Base-by-base conservation (phyloP, 2,797 vertebrate genomes). In the Pantherophis vulpinus region DNA sequence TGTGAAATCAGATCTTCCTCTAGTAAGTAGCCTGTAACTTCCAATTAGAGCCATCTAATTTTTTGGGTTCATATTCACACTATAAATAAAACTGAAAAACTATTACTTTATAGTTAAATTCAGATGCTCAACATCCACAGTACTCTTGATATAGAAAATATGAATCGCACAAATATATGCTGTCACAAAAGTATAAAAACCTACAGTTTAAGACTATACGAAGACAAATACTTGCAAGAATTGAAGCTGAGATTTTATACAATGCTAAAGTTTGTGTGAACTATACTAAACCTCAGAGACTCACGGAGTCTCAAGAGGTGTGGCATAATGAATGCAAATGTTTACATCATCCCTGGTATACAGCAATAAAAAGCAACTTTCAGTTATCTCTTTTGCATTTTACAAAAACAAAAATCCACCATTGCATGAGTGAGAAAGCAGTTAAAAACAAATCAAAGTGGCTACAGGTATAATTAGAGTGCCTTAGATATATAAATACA, bases 161-260 rank as follows among this genome's bases (percentile, higher is more conserved):
- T 54, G 18, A 87, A 32, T 32, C 87, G 29, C 42, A 91, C 86
- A 95, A n/a, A 95, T 96, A 95, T 95, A 94, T 93, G 89, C 94
- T 63, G 23, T 86, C 70, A 79, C 5, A 42, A 37, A 66, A 37
- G 55, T 9, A 25, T 32, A 58, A 88, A 88, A 61, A 9, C 20
- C 27, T 61, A 29, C 47, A 8, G 47, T 54, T 10, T 90, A 70
- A 70, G n/a, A 70, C 32, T 79, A 79, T 79, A 20, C 37, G 20
- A 23, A 79, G 37, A 42, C 2, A 37, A 74, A 79, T 37, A 79
- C 8, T 42, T 83, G 12, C 8, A 63, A 90, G 29, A 37, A 29
- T 29, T n/a, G 55, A 90, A 66, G 16, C 5, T 61, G 70, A 56
- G 60, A n/a, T 47, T 58, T 79, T 47, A 79, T 3, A 54, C 11